These are phyloP conservation scores for Oceanites oceanicus DNA, from an alignment of 2,113 vertebrate species.

Conservation along the genomic window DNA sequence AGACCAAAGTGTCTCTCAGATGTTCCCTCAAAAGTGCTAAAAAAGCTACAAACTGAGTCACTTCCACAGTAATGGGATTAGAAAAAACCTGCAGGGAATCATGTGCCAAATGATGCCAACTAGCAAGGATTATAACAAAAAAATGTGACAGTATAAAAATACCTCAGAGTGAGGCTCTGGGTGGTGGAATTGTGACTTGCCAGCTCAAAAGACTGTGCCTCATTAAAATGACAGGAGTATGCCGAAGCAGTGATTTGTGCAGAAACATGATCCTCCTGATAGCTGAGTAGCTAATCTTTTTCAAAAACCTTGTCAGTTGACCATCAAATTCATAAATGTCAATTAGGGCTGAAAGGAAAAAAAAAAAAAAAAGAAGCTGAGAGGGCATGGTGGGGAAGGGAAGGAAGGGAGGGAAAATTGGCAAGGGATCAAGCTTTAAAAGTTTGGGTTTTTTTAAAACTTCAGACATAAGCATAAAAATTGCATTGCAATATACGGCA, in stretches of 20 bases:
- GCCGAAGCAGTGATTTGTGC: slow-evolving; percentile 28
- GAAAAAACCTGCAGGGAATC: slow-evolving; percentile 68
- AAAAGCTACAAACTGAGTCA: slow-evolving; percentile 71
- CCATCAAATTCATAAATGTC: slow-evolving; percentile 36
- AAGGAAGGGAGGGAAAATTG: fast-evolving
- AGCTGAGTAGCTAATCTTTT: slow-evolving; percentile 31
- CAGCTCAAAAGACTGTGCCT: slow-evolving; percentile 62
- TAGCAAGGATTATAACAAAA: slow-evolving; percentile 71
- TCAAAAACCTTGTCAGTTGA: slow-evolving; percentile 39
- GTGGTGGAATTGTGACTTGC: slow-evolving; percentile 48
- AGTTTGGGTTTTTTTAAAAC: not conserved
- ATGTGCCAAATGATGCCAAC: slow-evolving; percentile 60
- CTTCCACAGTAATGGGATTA: slow-evolving; percentile 73
- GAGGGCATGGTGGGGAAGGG: not conserved
- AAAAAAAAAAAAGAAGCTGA: not conserved
- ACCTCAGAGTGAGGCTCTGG: slow-evolving; percentile 59
- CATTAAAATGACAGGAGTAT: slow-evolving; percentile 55
- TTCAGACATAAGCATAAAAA: not conserved
- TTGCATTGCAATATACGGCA: not conserved
- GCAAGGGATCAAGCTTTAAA: not conserved
- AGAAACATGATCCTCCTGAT: slow-evolving; percentile 45
- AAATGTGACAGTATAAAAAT: slow-evolving; percentile 70
- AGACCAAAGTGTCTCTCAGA: slow-evolving; percentile 72
- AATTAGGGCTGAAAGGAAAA: not conserved
- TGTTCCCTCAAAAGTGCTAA: slow-evolving; percentile 68